These are phyloP conservation scores for Hypomecis atomaria DNA, from an alignment of 2,888 invertebrate species.

Conservation along the genomic window DNA sequence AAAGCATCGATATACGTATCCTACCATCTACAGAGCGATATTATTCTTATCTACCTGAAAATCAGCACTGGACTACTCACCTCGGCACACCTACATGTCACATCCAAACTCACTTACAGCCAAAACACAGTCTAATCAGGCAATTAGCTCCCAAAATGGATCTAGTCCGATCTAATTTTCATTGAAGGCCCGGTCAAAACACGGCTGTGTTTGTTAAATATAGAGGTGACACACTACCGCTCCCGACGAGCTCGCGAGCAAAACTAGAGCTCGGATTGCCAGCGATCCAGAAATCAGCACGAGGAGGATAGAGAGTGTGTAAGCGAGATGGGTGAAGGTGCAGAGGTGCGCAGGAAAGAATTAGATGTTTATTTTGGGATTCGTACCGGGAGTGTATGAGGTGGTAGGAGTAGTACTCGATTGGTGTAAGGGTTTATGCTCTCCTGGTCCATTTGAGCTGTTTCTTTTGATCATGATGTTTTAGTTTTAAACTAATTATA, in stretches of 20 bases:
- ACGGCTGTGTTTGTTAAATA: slow-evolving; percentile 59
- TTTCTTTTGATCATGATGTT: too few relatives aligned
- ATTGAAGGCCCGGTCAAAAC: slow-evolving; percentile 73
- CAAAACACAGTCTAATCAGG: slow-evolving; percentile 50
- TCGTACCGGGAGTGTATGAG: slow-evolving; percentile 75
- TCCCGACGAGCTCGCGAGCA: slow-evolving; percentile 64
- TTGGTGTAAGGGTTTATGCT: slow-evolving; percentile 34
- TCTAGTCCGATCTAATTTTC: slow-evolving; percentile 46
- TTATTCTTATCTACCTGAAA: slow-evolving; percentile 65
- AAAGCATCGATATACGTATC: slow-evolving; percentile 11
- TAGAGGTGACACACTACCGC: slow-evolving; percentile 54
- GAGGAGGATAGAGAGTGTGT: slow-evolving; percentile 54
- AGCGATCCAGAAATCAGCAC: slow-evolving; percentile 66
- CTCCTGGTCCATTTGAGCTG: slow-evolving; percentile 28
- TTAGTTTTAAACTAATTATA: too few relatives aligned
- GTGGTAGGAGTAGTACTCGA: slow-evolving; percentile 50
- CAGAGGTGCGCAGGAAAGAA: slow-evolving; percentile 83
- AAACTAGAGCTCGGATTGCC: slow-evolving; percentile 68
- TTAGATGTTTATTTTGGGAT: slow-evolving; percentile 82
- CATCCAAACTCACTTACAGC: slow-evolving; percentile 62
- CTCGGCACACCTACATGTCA: slow-evolving; percentile 61
- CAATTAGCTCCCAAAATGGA: slow-evolving; percentile 22
- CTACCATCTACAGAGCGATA: slow-evolving; percentile 19
- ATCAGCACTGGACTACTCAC: slow-evolving; percentile 66
- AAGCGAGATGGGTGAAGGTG: slow-evolving; percentile 64